These are phyloP conservation scores for Pangasius macronema DNA, from an alignment of 2,797 vertebrate genomes.

Conservation along the genomic window DNA sequence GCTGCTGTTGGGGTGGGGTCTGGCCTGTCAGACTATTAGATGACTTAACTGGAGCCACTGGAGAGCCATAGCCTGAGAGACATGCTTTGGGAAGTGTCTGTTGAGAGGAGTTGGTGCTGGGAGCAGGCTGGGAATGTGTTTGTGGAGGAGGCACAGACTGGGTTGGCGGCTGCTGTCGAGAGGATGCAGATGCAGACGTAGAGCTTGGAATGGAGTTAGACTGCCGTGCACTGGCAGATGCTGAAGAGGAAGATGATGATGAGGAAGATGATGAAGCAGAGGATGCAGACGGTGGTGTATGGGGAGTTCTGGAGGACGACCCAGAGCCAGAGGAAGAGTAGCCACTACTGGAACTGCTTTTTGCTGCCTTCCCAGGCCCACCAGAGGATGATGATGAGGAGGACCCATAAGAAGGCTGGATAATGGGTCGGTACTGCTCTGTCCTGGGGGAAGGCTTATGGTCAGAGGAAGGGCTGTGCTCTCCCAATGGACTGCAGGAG, in stretches of 20 bases:
- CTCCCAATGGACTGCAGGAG: conserved; percentile 88
- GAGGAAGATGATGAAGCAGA: conserved; percentile 82
- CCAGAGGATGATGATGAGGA: conserved; percentile 75
- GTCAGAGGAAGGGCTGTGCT: conserved; percentile 84
- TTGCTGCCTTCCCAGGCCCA: conserved; percentile 75
- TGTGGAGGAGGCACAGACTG: conserved; percentile 79
- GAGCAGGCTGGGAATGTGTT: conserved; percentile 73
- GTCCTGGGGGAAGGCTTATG: conserved; percentile 73
- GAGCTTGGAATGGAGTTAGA: conserved; percentile 68
- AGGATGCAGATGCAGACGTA: conserved; percentile 77
- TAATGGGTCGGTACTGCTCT: conserved; percentile 87
- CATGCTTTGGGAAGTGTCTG: conserved; percentile 77
- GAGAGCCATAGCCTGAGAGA: conserved; percentile 79
- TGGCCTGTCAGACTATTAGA: conserved; percentile 77
- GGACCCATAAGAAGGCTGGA: conserved; percentile 82
- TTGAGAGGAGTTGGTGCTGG: conserved; percentile 72
- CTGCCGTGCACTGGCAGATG: conserved; percentile 74
- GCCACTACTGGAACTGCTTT: conserved; percentile 81
- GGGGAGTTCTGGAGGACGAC: conserved; percentile 80
- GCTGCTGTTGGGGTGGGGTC: conserved; percentile 75
- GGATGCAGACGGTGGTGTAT: conserved; percentile 81
- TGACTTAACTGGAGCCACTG: conserved; percentile 82
- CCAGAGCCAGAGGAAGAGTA: conserved; percentile 84
- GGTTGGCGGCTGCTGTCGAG: conserved; percentile 78
- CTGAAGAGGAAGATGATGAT: conserved; percentile 81